Evolutionary conservation across 2,797 vertebrate genomes (phyloP).

Genomic region (Sebastes baramenuke): DNA sequence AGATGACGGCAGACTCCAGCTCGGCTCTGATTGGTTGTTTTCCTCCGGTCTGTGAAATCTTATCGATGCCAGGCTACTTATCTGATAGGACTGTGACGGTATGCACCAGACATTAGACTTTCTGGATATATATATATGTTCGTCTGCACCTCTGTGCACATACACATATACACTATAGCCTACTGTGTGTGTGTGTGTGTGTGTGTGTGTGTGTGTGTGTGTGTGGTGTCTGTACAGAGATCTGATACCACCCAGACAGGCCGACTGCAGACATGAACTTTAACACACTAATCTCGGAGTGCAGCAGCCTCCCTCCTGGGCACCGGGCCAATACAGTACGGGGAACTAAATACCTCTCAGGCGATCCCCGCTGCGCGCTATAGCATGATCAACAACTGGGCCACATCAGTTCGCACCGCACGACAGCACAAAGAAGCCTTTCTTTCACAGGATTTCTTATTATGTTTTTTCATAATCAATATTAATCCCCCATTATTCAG

Average conservation of each 20-base stretch:
- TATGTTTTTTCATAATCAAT: conserved; percentile 52
- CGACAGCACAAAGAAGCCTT: conserved; percentile 56
- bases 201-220: background rate
- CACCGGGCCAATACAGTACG: conserved; percentile 53
- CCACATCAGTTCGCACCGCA: conserved; percentile 32
- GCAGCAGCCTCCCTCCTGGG: conserved; percentile 41
- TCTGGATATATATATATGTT: background rate
- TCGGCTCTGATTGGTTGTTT: no score
- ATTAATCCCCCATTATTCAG: conserved; percentile 36
- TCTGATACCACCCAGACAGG: conserved; percentile 46
- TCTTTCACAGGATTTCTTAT: conserved; percentile 46
- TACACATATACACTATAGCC: background rate
- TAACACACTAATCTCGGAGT: conserved; percentile 64
- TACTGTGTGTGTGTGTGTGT: conserved; percentile 1
- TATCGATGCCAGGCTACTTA: no score
- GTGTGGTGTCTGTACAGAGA: conserved; percentile 7
- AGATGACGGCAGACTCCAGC: background rate
- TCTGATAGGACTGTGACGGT: background rate
- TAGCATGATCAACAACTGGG: conserved; percentile 41
- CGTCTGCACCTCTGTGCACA: conserved; percentile 13
- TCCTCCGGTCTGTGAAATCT: no score
- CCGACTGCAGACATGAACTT: conserved; percentile 72
- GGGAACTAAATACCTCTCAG: conserved; percentile 58
- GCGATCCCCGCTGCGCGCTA: conserved; percentile 12
- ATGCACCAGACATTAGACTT: background rate